Conservation (phyloP, 2,888 invertebrate genomes). For the Caradrina kadenii region DNA sequence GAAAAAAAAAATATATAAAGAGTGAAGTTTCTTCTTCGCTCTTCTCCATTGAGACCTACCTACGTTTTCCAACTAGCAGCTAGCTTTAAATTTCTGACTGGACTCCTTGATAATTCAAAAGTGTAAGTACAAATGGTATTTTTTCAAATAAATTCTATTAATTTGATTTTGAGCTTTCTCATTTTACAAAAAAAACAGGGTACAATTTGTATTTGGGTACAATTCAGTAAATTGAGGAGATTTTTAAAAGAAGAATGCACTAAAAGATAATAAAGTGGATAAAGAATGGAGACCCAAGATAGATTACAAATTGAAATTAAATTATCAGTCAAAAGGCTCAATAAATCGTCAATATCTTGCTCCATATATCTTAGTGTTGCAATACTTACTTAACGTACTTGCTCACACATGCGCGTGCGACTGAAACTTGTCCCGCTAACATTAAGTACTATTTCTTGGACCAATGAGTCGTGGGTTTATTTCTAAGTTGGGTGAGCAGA, state of each 20-base stretch:
- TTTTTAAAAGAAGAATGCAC: too few species aligned
- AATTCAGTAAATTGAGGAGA: too few species aligned
- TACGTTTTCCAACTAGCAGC: too few species aligned
- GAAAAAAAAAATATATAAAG: too few species aligned
- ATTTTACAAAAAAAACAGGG: neutral
- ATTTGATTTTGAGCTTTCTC: too few species aligned
- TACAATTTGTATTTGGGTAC: too few species aligned
- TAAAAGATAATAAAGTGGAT: neutral
- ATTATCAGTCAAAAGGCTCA: neutral
- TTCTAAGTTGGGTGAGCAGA: constrained; percentile 36
- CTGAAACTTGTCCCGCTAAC: constrained; percentile 56
- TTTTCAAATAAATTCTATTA: too few species aligned
- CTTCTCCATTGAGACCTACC: too few species aligned
- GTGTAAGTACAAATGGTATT: too few species aligned
- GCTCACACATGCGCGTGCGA: constrained; percentile 46
- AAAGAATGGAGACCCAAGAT: neutral
- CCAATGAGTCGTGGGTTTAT: constrained; percentile 44
- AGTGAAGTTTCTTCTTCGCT: too few species aligned
- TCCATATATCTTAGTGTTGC: constrained; percentile 36
- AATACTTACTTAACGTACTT: constrained; percentile 54
- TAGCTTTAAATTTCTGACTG: too few species aligned
- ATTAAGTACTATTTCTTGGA: constrained; percentile 53
- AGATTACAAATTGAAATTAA: neutral
- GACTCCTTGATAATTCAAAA: too few species aligned
- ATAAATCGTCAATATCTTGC: constrained; percentile 45